Base-by-base conservation (phyloP, 2,113 vertebrate species). In the Phaethornis superciliosus region DNA sequence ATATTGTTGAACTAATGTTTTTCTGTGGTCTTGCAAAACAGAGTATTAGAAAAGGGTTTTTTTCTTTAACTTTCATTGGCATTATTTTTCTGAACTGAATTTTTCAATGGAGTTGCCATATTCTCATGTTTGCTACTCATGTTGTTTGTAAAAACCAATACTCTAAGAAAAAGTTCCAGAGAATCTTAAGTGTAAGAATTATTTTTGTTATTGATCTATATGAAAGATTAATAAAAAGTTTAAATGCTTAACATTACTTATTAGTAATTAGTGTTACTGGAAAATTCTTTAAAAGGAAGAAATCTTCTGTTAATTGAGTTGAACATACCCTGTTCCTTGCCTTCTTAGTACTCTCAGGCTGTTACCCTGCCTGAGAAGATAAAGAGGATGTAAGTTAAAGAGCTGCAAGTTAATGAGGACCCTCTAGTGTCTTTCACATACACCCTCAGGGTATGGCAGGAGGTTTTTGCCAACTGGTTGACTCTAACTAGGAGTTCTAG, bases 11-110 rank as follows among this genome's bases (percentile, higher is more conserved):
- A 30, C 26, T 28, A 18, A 4, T n/a, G 5, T 4, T 21, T 80
- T 85, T 85, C 60, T 59, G 19, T 89, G 22, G 6, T 44, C 44
- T 85, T 62, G 18, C 14, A 65, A 60, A 71, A 27, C 26, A 62
- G 26, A 75, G 1, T 51, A 30, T 76, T 19, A 60, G 7, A 2
- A 81, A 35, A 20, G 24, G 13, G 0, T 2, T n/a, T 44, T 60
- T 65, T 76, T 21, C 6, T 79, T 80, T 52, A 52, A 33, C 9
- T 68, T 84, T 27, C 16, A 46, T 40, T 76, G 4, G 3, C 18
- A 7, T 86, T 81, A 28, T 68, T 92, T 84, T 82, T 27, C 37
- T 58, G 17, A 85, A 56, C 11, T 60, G 52, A 56, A 20, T 60
- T 91, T 89, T 89, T 79, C 12, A 11, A 2, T 72, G n/a, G 30